Evolutionary conservation across 2,113 vertebrate species (phyloP).

Genomic region (Coptodon rendalli): DNA sequence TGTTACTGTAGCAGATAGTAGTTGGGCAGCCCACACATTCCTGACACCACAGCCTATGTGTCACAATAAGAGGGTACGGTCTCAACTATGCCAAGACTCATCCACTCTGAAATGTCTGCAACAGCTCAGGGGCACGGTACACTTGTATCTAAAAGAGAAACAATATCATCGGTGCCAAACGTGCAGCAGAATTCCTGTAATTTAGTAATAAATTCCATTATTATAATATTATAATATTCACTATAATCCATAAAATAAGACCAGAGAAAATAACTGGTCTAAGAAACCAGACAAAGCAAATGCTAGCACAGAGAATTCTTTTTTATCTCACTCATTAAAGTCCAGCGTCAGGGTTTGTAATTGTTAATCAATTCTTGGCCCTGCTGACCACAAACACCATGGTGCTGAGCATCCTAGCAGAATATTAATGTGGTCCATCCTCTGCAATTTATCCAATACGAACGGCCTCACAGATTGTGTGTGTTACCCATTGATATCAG

Average conservation of each 20-base stretch:
- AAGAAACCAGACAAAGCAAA: neutral
- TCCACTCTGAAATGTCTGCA: conserved; percentile 14
- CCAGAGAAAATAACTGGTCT: neutral
- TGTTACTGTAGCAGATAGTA: conserved; percentile 35
- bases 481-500: neutral
- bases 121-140: neutral
- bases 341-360: conserved; percentile 22
- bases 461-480: neutral
- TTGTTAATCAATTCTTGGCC: conserved; percentile 48
- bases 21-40: conserved; percentile 52
- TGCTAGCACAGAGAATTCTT: neutral
- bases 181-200: neutral
- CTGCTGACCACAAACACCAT: conserved; percentile 17
- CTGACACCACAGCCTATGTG: conserved; percentile 48
- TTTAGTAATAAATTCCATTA: neutral
- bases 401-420: conserved; percentile 7
- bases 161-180: neutral
- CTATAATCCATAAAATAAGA: neutral
- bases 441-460: neutral
- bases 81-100: conserved; percentile 31
- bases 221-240: neutral
- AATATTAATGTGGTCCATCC: conserved; percentile 43
- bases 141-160: neutral
- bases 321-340: conserved; percentile 16
- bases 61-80: conserved; percentile 42